phyloP scores from a whole-genome alignment of 1,140 invertebrate genomes.

The Acyrthosiphon pisum region DNA sequence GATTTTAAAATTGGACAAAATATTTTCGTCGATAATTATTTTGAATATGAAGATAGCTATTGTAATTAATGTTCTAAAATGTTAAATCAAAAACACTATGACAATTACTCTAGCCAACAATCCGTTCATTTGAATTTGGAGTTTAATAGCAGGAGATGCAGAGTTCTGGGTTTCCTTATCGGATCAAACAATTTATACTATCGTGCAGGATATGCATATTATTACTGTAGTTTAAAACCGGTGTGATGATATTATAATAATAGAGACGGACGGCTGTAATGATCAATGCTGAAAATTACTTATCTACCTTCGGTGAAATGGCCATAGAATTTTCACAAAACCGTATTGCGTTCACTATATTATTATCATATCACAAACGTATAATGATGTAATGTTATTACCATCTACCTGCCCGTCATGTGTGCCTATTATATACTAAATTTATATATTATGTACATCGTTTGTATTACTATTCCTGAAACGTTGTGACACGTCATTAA shows the following conservation, averaged over 20 bases:
- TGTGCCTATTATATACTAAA: background rate
- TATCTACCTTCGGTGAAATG: background rate
- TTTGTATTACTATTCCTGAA: background rate
- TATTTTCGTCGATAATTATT: background rate
- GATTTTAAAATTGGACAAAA: background rate
- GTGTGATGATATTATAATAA: too few species aligned
- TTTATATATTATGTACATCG: background rate
- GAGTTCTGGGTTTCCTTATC: too few species aligned
- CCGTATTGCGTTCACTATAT: background rate
- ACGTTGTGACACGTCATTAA: background rate
- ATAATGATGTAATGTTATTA: background rate
- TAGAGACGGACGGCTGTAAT: too few species aligned
- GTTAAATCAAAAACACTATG: too few species aligned
- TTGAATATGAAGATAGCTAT: too few species aligned
- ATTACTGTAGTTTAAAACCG: too few species aligned
- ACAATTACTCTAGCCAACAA: too few species aligned
- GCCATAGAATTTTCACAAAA: background rate
- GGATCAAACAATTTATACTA: too few species aligned
- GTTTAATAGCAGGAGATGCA: background rate
- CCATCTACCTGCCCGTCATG: background rate
- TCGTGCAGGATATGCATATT: too few species aligned
- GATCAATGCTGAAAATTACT: background rate
- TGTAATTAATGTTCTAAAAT: too few species aligned
- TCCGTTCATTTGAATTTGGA: too few species aligned
- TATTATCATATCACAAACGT: background rate